Conservation (phyloP, 2,888 invertebrate species). For the Chirona hameri region DNA sequence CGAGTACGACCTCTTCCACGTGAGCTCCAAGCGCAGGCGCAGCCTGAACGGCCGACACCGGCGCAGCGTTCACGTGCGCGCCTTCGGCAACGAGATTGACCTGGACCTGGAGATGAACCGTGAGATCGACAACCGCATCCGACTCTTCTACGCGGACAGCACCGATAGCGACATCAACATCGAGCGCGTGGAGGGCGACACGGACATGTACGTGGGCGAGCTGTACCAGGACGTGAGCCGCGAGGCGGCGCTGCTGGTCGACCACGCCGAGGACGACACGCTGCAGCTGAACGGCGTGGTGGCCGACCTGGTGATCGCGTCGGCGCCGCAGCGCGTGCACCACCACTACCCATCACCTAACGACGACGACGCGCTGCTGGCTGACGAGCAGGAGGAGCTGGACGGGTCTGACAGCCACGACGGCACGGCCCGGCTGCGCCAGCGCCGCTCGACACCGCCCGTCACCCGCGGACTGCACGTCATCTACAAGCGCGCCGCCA, state of each 20-base stretch:
- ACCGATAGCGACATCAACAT: background rate
- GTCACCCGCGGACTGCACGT: conserved; percentile 6
- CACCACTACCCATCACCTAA: background rate
- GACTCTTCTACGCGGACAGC: background rate
- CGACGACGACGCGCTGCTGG: background rate
- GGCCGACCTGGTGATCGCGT: conserved; percentile 1
- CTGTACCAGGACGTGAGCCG: conserved; percentile 2
- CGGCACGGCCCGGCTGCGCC: background rate
- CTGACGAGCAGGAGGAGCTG: background rate
- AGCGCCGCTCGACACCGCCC: background rate
- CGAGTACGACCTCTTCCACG: conserved; percentile 12
- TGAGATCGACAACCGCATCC: background rate
- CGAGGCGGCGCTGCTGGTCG: conserved; percentile 23
- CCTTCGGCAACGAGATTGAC: conserved; percentile 12
- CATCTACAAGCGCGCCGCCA: background rate
- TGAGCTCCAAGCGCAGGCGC: background rate
- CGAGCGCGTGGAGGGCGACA: conserved; percentile 27
- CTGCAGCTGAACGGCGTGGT: conserved; percentile 14
- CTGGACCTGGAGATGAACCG: background rate
- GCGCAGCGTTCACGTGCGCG: conserved; percentile 24
- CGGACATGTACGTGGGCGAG: conserved; percentile 5
- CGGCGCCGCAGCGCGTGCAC: background rate
- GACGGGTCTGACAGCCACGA: background rate
- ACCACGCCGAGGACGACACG: conserved; percentile 10
- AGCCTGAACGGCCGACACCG: background rate